These are phyloP conservation scores for Callinectes sapidus DNA, from an alignment of 2,888 invertebrate genomes.

Conservation along the genomic window DNA sequence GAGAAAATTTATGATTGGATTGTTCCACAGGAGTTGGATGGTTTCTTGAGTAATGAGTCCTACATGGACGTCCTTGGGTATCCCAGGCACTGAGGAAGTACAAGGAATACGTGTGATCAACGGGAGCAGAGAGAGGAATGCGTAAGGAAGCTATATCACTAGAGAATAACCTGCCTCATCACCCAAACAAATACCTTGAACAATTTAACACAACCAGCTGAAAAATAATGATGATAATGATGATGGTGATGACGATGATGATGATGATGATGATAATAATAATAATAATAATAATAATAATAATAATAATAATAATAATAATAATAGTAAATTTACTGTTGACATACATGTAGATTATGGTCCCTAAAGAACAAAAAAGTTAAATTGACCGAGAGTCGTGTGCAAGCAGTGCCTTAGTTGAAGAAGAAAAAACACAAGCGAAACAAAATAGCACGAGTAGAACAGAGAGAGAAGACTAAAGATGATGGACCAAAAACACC, in stretches of 20 bases:
- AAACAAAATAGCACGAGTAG: background rate
- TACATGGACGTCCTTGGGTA: conserved; percentile 55
- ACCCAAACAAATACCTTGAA: background rate
- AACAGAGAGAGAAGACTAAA: background rate
- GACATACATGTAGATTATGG: too few species aligned
- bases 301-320: background rate
- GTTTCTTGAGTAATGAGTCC: conserved; percentile 46
- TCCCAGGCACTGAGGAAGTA: conserved; percentile 47
- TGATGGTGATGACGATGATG: background rate
- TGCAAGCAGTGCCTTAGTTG: background rate
- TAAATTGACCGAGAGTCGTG: background rate
- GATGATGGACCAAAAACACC: background rate
- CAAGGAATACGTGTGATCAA: background rate
- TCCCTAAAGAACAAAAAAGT: background rate
- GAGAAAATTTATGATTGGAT: conserved; percentile 38
- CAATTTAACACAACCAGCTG: too few species aligned
- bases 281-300: background rate
- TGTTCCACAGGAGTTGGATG: conserved; percentile 50
- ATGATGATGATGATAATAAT: background rate
- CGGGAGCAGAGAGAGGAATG: background rate
- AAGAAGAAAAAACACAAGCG: background rate
- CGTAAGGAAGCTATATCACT: background rate
- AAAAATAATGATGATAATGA: background rate
- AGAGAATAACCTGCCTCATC: background rate
- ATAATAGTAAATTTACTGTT: background rate